phyloP scores from a whole-genome alignment of 2,113 vertebrate genomes.

The Tupaia tana region DNA sequence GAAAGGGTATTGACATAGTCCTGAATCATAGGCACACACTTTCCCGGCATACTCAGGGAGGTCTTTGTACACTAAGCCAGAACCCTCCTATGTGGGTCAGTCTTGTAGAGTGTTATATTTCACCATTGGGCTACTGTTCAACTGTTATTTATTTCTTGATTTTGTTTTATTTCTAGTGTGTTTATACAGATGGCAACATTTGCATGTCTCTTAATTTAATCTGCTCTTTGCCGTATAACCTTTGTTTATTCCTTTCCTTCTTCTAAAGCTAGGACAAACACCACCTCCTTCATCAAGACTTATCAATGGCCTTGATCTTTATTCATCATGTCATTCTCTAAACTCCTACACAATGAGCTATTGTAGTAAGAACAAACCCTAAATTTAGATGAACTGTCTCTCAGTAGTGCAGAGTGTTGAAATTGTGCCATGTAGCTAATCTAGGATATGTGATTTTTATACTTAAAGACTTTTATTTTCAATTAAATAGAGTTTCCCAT shows the following conservation, averaged over 20 bases:
- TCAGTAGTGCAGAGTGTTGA: neutral
- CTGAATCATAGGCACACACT: too few species aligned
- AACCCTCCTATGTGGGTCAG: too few species aligned
- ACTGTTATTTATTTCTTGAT: neutral
- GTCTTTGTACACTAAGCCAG: too few species aligned
- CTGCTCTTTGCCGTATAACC: neutral
- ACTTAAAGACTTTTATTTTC: neutral
- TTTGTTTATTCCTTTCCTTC: neutral
- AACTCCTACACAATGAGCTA: neutral
- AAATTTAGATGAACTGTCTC: neutral
- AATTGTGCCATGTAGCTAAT: neutral
- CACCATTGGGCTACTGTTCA: too few species aligned
- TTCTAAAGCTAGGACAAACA: neutral
- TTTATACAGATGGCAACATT: neutral
- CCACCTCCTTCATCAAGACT: neutral
- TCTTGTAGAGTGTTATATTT: too few species aligned
- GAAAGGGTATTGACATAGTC: too few species aligned
- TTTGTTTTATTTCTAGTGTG: neutral
- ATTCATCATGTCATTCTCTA: neutral
- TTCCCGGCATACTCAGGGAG: too few species aligned
- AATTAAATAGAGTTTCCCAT: neutral
- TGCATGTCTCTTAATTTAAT: neutral
- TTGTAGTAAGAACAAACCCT: neutral
- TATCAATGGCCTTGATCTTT: neutral
- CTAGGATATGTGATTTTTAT: neutral